A percentile compares a stretch with the other conserved stretches of the same genome.
phyloP scores from a whole-genome alignment of 2,888 invertebrate species.

The Megalurothrips usitatus region DNA sequence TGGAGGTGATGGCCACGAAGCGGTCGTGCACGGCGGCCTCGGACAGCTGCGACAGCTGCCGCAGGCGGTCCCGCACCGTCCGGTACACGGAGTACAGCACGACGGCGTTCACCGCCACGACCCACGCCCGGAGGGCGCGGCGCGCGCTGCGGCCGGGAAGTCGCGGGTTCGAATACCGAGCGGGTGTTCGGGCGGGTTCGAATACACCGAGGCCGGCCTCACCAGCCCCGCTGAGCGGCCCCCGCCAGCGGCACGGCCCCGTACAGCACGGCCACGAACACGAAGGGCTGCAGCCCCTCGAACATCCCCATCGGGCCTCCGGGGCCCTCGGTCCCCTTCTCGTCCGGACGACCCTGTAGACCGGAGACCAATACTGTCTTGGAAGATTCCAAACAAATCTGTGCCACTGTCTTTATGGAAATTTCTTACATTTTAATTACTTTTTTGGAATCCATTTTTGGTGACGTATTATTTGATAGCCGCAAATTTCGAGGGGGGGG shows the following conservation, averaged over 20 bases:
- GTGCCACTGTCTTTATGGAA: too few relatives aligned
- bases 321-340: neutral
- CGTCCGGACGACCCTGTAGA: too few relatives aligned
- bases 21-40: neutral
- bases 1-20: neutral
- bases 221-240: too few relatives aligned
- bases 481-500: too few relatives aligned
- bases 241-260: neutral
- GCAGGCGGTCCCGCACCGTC: neutral
- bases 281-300: neutral
- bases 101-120: neutral
- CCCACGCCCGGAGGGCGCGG: neutral
- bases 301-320: neutral
- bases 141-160: neutral
- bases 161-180: neutral
- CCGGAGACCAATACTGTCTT: too few relatives aligned
- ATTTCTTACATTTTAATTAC: too few relatives aligned
- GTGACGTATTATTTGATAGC: too few relatives aligned
- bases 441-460: too few relatives aligned
- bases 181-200: neutral
- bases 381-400: too few relatives aligned
- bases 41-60: neutral
- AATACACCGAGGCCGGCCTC: neutral
- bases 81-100: neutral
- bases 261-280: neutral